These are phyloP conservation scores for Cydia strobilella DNA, from an alignment of 1,140 invertebrate species.

Conservation along the genomic window DNA sequence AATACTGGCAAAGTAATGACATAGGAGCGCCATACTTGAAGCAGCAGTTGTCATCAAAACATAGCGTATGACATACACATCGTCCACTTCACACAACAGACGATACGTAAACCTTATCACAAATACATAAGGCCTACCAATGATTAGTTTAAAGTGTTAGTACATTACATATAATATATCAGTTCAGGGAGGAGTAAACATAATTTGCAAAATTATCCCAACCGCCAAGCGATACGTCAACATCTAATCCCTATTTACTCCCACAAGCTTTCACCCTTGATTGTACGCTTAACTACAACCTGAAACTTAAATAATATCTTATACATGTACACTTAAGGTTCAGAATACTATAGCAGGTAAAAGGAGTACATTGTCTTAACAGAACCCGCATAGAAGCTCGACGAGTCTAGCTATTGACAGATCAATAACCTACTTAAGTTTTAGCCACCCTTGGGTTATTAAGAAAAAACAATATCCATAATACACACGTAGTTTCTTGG, in stretches of 20 bases:
- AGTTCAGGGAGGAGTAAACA: neutral
- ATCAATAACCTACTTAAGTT: neutral
- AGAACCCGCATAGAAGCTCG: neutral
- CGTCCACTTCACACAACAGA: too few relatives aligned
- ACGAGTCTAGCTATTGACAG: neutral
- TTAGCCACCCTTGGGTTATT: constrained; percentile 1
- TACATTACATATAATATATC: too few relatives aligned
- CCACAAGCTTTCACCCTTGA: constrained; percentile 1
- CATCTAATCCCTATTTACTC: neutral
- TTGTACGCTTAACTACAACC: neutral
- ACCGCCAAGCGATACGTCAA: neutral
- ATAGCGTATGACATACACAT: too few relatives aligned
- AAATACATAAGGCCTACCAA: too few relatives aligned
- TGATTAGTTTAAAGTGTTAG: too few relatives aligned
- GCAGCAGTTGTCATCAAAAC: too few relatives aligned
- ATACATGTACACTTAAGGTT: neutral
- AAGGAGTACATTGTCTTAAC: neutral
- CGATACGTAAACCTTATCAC: too few relatives aligned
- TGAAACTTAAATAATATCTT: neutral
- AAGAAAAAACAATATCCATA: neutral
- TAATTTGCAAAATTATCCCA: constrained; percentile 4
- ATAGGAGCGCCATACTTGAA: too few relatives aligned
- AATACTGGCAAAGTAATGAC: too few relatives aligned
- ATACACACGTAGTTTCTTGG: neutral
- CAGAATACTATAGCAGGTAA: neutral